phyloP scores from a whole-genome alignment of 1,140 invertebrate genomes.

The Aleiodes sp. region DNA sequence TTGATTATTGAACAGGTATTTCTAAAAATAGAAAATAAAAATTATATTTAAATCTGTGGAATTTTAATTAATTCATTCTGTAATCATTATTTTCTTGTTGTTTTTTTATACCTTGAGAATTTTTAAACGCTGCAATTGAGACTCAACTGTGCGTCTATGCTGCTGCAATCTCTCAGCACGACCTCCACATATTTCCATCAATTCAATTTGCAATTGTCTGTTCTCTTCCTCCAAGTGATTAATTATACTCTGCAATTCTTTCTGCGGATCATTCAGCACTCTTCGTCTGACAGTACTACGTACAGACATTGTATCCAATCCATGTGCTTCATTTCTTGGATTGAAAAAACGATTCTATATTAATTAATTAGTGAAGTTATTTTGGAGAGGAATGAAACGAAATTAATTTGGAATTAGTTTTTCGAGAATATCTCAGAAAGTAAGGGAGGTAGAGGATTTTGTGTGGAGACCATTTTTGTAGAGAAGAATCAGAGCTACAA shows the following conservation, averaged over 20 bases:
- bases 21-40: slow-evolving; percentile 42
- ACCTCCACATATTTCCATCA: slow-evolving; percentile 56
- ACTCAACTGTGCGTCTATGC: slow-evolving; percentile 63
- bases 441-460: too few species aligned
- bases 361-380: too few species aligned
- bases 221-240: slow-evolving; percentile 67
- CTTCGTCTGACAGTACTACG: slow-evolving; percentile 55
- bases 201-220: slow-evolving; percentile 59
- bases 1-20: slow-evolving; percentile 56
- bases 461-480: too few species aligned
- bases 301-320: slow-evolving; percentile 48
- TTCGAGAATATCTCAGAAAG: too few species aligned
- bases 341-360: too few species aligned
- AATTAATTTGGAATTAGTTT: too few species aligned
- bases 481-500: too few species aligned
- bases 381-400: too few species aligned
- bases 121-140: slow-evolving; percentile 65
- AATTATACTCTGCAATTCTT: slow-evolving; percentile 69
- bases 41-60: background rate
- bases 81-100: background rate
- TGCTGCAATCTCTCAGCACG: slow-evolving; percentile 57
- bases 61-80: slow-evolving; percentile 18
- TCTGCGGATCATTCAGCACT: slow-evolving; percentile 60
- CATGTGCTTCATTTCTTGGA: slow-evolving; percentile 50
- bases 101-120: slow-evolving; percentile 57